Percentiles rank a stretch among this genome's conserved stretches.
These are phyloP conservation scores for Suricata suricatta DNA, from an alignment of 2,113 vertebrate species.

Conservation along the genomic window DNA sequence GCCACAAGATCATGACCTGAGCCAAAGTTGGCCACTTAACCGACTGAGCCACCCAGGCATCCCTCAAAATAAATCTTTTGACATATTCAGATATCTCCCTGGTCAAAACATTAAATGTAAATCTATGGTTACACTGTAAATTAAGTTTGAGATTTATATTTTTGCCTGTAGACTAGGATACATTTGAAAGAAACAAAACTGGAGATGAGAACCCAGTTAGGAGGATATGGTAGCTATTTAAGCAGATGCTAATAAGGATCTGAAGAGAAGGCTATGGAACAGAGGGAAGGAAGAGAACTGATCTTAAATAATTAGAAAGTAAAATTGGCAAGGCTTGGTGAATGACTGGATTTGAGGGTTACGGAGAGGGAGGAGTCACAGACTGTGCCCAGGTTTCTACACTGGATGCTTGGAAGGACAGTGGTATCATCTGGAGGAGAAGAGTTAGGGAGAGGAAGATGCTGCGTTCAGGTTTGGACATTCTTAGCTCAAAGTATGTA, in stretches of 20 bases:
- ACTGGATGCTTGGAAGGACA: not conserved
- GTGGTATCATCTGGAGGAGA: not conserved
- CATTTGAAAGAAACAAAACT: conserved; percentile 47
- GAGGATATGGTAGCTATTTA: not conserved
- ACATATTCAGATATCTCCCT: not conserved
- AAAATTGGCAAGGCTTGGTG: conserved; percentile 6
- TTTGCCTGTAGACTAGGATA: not conserved
- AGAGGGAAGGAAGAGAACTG: not conserved
- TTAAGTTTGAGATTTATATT: not conserved
- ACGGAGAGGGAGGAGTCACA: not conserved
- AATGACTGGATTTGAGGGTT: not conserved
- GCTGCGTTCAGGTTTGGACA: not conserved
- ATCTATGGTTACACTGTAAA: not conserved
- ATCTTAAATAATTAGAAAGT: not conserved
- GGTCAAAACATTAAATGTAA: not conserved
- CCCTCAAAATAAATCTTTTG: conserved; percentile 22
- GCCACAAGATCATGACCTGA: no score
- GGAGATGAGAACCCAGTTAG: not conserved
- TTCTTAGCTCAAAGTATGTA: not conserved
- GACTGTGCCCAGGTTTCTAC: not conserved
- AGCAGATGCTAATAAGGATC: not conserved
- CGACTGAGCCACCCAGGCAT: no score
- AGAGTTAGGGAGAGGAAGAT: not conserved
- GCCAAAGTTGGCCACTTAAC: no score
- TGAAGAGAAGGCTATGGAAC: not conserved